These are phyloP conservation scores for Cirrhinus molitorella DNA, from an alignment of 2,797 vertebrate genomes.

Conservation along the genomic window DNA sequence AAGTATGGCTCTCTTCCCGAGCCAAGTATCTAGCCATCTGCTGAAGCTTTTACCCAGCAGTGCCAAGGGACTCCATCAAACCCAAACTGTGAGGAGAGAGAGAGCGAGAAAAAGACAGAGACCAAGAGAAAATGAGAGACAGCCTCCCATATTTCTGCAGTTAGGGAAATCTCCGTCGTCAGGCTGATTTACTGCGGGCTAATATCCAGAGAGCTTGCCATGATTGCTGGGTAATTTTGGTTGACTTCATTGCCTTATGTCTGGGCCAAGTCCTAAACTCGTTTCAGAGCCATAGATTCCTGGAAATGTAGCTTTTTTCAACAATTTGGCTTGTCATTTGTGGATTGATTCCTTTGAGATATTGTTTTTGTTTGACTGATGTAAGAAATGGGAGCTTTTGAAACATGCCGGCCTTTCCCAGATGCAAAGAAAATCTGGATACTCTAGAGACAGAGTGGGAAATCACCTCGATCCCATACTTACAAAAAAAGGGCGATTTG, in stretches of 20 bases:
- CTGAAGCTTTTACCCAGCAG: conserved; percentile 80
- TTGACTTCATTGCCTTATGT: conserved; percentile 72
- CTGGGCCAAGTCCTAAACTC: conserved; percentile 63
- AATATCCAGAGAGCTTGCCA: conserved; percentile 68
- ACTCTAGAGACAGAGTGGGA: conserved; percentile 5
- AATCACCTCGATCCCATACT: conserved; percentile 29
- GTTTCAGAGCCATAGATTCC: conserved; percentile 46
- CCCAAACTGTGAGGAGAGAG: conserved; percentile 73
- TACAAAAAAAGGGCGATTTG: not conserved
- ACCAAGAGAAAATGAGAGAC: conserved; percentile 63
- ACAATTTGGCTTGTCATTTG: conserved; percentile 36
- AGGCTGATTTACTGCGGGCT: conserved; percentile 72
- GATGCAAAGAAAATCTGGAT: conserved; percentile 14
- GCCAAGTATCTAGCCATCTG: conserved; percentile 84
- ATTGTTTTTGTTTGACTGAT: conserved; percentile 41
- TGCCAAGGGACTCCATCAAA: conserved; percentile 79
- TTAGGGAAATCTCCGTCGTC: conserved; percentile 69
- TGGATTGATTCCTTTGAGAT: conserved; percentile 38
- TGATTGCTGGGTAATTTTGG: conserved; percentile 69
- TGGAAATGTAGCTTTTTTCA: conserved; percentile 33
- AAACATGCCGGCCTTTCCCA: conserved; percentile 23
- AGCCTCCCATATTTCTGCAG: conserved; percentile 74
- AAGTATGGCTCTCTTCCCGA: conserved; percentile 76
- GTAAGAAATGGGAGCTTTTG: conserved; percentile 47
- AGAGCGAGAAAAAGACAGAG: conserved; percentile 24